These are phyloP conservation scores for Lethrus apterus DNA, from an alignment of 1,140 invertebrate genomes.

Conservation along the genomic window DNA sequence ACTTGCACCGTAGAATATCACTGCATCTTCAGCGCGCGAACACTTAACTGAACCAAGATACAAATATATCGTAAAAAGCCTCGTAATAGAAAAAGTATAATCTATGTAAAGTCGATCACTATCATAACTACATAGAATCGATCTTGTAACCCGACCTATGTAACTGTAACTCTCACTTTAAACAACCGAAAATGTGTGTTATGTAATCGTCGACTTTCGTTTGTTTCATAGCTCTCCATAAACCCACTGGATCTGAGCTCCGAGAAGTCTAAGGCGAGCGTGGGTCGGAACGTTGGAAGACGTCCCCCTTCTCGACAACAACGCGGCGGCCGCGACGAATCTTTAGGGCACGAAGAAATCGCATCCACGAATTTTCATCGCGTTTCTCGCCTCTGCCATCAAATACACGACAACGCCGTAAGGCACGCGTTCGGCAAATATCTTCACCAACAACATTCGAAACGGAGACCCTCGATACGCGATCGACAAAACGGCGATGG, in stretches of 20 bases:
- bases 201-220: too few species aligned
- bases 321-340: constrained; percentile 25
- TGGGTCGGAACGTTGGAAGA: constrained; percentile 43
- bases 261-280: constrained; percentile 45
- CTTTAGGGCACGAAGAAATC: constrained; percentile 22
- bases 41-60: too few species aligned
- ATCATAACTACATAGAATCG: too few species aligned
- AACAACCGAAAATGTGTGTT: too few species aligned
- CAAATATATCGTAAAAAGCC: too few species aligned
- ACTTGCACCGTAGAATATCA: too few species aligned
- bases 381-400: constrained; percentile 41
- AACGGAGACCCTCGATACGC: constrained; percentile 14
- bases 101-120: too few species aligned
- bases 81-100: too few species aligned
- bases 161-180: too few species aligned
- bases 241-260: constrained; percentile 46
- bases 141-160: too few species aligned
- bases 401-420: constrained; percentile 37
- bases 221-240: constrained; percentile 43
- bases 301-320: constrained; percentile 44
- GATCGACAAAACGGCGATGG: constrained; percentile 28
- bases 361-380: constrained; percentile 34
- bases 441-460: constrained; percentile 12
- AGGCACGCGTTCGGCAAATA: constrained; percentile 29
- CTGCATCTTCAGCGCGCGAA: too few species aligned